Base-by-base conservation (phyloP, 2,113 vertebrate genomes). In the Plectropomus leopardus region DNA sequence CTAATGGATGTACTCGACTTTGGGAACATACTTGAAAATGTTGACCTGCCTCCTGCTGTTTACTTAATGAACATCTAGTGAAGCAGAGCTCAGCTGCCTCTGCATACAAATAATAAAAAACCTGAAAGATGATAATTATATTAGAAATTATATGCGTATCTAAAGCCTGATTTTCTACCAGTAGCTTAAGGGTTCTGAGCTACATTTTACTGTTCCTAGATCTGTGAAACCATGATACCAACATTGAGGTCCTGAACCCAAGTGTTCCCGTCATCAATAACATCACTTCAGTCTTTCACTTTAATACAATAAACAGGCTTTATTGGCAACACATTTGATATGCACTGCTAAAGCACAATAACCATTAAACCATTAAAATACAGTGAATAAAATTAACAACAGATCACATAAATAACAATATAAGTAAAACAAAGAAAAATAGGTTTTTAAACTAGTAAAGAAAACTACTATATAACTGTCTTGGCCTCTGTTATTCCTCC, bases 21-120 rank as follows among this genome's bases (percentile, higher is more conserved):
- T 76, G 48, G 47, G 63, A 78, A 72, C 15, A 58, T 34, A n/a
- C 24, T 47, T 72, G 5, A 28, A 80, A 61, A 75, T 36, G 61
- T 28, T 76, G 40, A 75, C 66, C 54, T 77, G 66, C 68, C 57
- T 63, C 79, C 70, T 82, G 44, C 76, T 76, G 59, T 72, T 78
- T 24, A 9, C 73, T 84, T 87, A 86, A 84, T 76, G 64, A 86
- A 74, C 19, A 80, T 57, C 44, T n/a, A 58, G 48, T 67, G 21
- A 86, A 79, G 73, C 40, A 45, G 28, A 59, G 59, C 51, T 54
- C 48, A 23, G 28, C 34, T 14, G 10, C 51, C 23, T 61, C 24
- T 66, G 55, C 45, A 72, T 34, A 40, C 61, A 44, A 47, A 32
- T 69, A 23, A 14, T n/a, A 58, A 40, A 42, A 32, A 19, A 1